Evolutionary conservation across 2,113 vertebrate species (phyloP).

Genomic region (Elachura formosa): DNA sequence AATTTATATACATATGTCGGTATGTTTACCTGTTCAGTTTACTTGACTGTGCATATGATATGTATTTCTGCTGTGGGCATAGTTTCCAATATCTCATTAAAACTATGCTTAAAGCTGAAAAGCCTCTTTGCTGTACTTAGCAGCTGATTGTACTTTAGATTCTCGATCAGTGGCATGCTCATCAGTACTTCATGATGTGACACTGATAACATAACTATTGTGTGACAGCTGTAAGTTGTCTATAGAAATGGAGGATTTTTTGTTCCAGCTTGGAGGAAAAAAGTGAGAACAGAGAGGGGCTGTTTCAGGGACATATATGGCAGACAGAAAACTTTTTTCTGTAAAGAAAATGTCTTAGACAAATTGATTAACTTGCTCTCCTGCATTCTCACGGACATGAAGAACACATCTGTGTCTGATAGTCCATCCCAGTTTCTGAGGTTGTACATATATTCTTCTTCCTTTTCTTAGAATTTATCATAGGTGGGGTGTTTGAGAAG

Average conservation of each 20-base stretch:
- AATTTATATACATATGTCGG: not conserved
- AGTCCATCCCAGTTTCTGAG: not conserved
- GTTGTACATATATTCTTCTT: not conserved
- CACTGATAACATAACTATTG: not conserved
- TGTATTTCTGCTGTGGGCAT: not conserved
- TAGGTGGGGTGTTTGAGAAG: not conserved
- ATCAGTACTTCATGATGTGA: not conserved
- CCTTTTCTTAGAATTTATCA: not conserved
- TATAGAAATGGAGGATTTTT: not conserved
- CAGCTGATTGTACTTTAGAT: not conserved
- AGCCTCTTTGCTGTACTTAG: not conserved
- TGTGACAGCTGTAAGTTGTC: not conserved
- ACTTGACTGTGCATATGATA: not conserved
- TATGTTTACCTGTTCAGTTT: not conserved
- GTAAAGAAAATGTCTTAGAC: not conserved
- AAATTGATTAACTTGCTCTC: not conserved
- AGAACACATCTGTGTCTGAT: not conserved
- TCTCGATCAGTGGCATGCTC: not conserved
- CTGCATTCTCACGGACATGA: not conserved
- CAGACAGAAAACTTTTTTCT: not conserved
- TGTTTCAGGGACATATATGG: not conserved
- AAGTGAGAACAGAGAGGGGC: not conserved
- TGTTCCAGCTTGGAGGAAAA: not conserved
- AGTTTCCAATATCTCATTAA: not conserved
- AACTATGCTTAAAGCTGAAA: not conserved